phyloP scores from a whole-genome alignment of 2,797 vertebrate species.

The Bovichtus variegatus region DNA sequence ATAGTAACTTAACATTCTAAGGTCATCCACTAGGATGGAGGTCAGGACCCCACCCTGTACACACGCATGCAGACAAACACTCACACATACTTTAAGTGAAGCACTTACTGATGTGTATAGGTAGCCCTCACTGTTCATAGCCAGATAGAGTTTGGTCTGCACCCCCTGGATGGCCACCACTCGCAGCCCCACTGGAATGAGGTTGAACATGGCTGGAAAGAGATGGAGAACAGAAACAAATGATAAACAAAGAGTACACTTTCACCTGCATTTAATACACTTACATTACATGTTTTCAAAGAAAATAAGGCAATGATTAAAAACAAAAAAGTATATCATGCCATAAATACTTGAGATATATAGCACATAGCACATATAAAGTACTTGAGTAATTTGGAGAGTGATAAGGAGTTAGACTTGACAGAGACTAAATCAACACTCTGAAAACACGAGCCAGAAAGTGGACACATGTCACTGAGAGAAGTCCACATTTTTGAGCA shows the following conservation, averaged over 20 bases:
- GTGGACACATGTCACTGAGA: background rate
- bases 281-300: background rate
- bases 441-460: background rate
- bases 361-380: background rate
- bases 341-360: background rate
- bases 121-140: slow-evolving; percentile 99
- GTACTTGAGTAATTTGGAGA: background rate
- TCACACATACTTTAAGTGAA: background rate
- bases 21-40: slow-evolving; percentile 38
- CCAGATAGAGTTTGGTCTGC: slow-evolving; percentile 98
- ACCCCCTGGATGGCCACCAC: slow-evolving; percentile 99
- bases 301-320: background rate
- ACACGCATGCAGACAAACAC: background rate
- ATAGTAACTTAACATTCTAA: slow-evolving; percentile 54
- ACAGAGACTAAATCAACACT: background rate
- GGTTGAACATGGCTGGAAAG: slow-evolving; percentile 95
- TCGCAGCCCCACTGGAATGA: slow-evolving; percentile 98
- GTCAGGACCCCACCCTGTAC: background rate
- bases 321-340: background rate
- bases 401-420: background rate
- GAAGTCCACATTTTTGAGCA: background rate
- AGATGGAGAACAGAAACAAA: slow-evolving; percentile 32
- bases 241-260: background rate
- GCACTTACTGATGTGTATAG: slow-evolving; percentile 98
- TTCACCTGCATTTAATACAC: background rate